Evolutionary conservation across 2,113 vertebrate species (phyloP), one percentile per base, ranked within the genome.

Genomic region (Pantherophis guttatus): DNA sequence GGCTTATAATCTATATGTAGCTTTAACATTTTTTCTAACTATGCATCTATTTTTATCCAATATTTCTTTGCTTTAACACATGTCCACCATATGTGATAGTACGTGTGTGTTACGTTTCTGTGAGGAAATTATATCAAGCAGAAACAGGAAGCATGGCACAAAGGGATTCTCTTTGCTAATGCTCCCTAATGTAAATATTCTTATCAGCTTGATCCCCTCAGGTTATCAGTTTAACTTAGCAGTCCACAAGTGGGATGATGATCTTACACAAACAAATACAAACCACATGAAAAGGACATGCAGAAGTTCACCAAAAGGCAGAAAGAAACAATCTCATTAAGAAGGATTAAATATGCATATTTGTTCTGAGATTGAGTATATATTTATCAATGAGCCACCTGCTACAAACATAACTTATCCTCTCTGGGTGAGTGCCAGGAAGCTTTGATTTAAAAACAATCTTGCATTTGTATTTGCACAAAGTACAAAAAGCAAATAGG

Each of bases 401-500:
- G 65, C 92, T 87, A 93, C 23, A 92, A 94, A 29, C 85, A 11
- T 9, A 88, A 17, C 33, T 15, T 90, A 91, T 33, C 94, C 87
- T 91, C 93, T 24, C 55, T 93, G 89, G 7, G 0, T 93, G 86
- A 81, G 93, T 91, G 13, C n/a, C 87, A 48, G 7, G 23, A 33
- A 62, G 11, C 5, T 93, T 95, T 0, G 0, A 12, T 53, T 44
- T 0, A 0, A 53, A 65, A 86, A 65, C 5, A 87, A 70, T 55
- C 50, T 26, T 57, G 52, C 53, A 5, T 75, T 29, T 39, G 88
- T 91, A 55, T 10, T 1, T 92, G 91, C 93, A 75, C 90, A 24
- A 52, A 59, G 95, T 95, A 39, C 21, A 92, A 91, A 86, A 54
- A 39, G 53, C 93, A 12, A 89, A 62, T 39, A 92, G 85, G 9